A percentile compares a stretch with the other conserved stretches of the same genome.
Conservation (phyloP, 1,140 invertebrate species). For the Popillia japonica region DNA sequence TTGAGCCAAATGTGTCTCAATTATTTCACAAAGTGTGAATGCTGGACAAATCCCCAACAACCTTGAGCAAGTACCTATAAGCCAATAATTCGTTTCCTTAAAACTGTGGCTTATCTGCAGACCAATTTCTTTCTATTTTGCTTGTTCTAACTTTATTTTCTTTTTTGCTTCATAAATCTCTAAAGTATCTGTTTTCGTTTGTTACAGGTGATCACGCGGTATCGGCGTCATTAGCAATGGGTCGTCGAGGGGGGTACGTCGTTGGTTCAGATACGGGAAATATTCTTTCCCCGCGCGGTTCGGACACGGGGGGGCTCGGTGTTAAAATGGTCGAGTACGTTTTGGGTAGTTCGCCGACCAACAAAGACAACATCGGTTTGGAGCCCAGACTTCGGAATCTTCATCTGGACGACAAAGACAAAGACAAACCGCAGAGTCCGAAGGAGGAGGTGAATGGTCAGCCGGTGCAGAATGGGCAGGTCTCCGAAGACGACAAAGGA, state of each 20-base stretch:
- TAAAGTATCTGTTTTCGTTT: too few species aligned
- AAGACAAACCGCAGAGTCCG: constrained; percentile 73
- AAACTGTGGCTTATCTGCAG: too few species aligned
- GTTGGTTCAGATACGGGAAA: constrained; percentile 62
- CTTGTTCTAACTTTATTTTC: not conserved
- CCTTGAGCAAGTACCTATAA: too few species aligned
- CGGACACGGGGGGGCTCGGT: constrained; percentile 81
- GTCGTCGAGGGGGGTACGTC: constrained; percentile 68
- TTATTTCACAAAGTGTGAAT: too few species aligned
- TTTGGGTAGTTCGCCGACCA: constrained; percentile 88
- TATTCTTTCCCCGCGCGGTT: constrained; percentile 74
- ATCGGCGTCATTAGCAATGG: constrained; percentile 77
- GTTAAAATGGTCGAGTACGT: constrained; percentile 99
- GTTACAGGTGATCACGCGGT: constrained; percentile 72
- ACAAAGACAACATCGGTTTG: constrained; percentile 72
- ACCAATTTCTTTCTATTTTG: too few species aligned
- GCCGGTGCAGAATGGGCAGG: constrained; percentile 78
- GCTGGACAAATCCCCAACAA: too few species aligned
- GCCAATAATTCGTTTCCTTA: too few species aligned
- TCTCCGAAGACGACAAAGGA: constrained; percentile 83
- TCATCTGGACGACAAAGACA: constrained; percentile 71
- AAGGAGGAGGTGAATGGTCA: constrained; percentile 70
- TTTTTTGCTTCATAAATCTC: not conserved
- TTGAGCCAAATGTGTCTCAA: too few species aligned
- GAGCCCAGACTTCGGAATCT: constrained; percentile 78